Evolutionary conservation across 2,888 invertebrate genomes (phyloP).

Genomic region (Electrophaes corylata): DNA sequence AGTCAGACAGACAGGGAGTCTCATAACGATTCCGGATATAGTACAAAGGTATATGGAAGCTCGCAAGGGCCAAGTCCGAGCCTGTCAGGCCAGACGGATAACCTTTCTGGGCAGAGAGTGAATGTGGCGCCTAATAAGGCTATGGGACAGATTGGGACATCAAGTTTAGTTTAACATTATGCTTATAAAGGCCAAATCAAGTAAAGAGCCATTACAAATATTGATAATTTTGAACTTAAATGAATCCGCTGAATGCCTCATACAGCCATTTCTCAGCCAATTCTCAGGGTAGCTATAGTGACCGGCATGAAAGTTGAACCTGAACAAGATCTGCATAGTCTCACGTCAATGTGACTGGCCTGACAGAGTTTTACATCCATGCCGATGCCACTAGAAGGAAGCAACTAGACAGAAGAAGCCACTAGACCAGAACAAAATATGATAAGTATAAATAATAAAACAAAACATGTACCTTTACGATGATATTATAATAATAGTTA

Average conservation of each 20-base stretch:
- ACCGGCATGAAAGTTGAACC: not conserved
- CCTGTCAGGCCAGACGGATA: conserved; percentile 84
- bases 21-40: conserved; percentile 94
- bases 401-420: too few relatives aligned
- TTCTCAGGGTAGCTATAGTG: not conserved
- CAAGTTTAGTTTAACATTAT: conserved; percentile 85
- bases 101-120: conserved; percentile 67
- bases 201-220: not conserved
- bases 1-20: conserved; percentile 86
- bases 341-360: not conserved
- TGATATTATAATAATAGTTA: not conserved
- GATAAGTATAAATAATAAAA: too few relatives aligned
- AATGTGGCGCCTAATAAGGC: conserved; percentile 61
- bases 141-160: conserved; percentile 82
- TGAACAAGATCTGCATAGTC: too few relatives aligned
- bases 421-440: not conserved
- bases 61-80: conserved; percentile 91
- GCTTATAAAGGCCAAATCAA: not conserved
- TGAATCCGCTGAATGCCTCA: not conserved
- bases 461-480: too few relatives aligned
- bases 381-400: too few relatives aligned
- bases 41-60: conserved; percentile 91
- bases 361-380: not conserved
- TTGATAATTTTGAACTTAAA: not conserved
- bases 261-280: not conserved